Evolutionary conservation across 2,888 invertebrate genomes (phyloP).

Genomic region (Pandemis corylana): DNA sequence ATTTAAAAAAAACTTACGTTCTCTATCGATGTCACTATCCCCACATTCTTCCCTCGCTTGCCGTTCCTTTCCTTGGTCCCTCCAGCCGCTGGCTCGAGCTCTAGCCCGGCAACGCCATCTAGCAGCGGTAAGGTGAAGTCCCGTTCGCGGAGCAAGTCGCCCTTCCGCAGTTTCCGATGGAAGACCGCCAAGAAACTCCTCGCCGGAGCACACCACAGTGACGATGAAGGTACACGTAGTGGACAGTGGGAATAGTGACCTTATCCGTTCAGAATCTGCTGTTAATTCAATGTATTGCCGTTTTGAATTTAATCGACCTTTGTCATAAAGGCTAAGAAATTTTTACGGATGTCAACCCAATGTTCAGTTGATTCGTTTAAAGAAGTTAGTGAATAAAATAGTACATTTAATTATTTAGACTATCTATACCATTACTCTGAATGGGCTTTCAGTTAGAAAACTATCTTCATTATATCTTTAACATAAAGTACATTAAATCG

Average conservation of each 20-base stretch:
- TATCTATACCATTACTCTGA: too few species aligned
- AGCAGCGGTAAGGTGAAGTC: constrained; percentile 90
- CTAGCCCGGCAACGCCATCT: constrained; percentile 75
- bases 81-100: constrained; percentile 75
- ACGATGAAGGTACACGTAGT: constrained; percentile 89
- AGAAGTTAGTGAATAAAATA: too few species aligned
- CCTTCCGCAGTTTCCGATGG: constrained; percentile 97
- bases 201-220: constrained; percentile 90
- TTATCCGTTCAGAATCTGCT: too few species aligned
- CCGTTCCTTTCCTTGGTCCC: constrained; percentile 49
- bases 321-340: too few species aligned
- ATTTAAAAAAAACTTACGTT: background rate
- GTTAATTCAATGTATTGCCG: too few species aligned
- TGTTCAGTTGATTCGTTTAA: too few species aligned
- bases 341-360: too few species aligned
- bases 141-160: constrained; percentile 96
- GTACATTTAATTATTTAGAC: too few species aligned
- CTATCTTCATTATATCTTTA: too few species aligned
- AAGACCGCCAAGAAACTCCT: constrained; percentile 90
- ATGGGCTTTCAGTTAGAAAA: too few species aligned
- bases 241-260: constrained; percentile 53
- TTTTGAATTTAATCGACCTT: too few species aligned
- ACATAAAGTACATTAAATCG: too few species aligned
- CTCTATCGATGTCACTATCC: background rate
- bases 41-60: constrained; percentile 22